phyloP scores from a whole-genome alignment of 2,113 vertebrate genomes.

The Benitochromis conjunctus region DNA sequence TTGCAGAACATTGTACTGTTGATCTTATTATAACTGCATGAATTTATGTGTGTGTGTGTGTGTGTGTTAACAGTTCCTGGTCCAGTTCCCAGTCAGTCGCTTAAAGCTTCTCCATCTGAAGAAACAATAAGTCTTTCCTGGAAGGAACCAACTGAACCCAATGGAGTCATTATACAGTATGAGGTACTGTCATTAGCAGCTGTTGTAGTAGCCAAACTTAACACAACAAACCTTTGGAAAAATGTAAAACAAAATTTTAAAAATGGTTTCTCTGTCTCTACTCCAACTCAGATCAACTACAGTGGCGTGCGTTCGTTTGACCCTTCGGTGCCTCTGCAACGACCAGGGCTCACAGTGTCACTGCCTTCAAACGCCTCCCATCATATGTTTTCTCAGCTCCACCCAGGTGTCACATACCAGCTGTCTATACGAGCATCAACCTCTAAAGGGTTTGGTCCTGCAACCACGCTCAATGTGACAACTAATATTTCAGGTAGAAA shows the following conservation, averaged over 20 bases:
- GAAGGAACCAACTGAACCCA: conserved; percentile 95
- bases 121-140: conserved; percentile 94
- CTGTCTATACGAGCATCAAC: conserved; percentile 93
- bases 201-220: not conserved
- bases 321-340: conserved; percentile 88
- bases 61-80: conserved; percentile 82
- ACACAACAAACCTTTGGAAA: not conserved
- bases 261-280: not conserved
- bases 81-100: conserved; percentile 85
- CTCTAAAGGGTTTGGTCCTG: conserved; percentile 90
- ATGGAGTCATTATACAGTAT: conserved; percentile 95
- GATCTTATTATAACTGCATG: not conserved
- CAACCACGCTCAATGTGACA: conserved; percentile 88
- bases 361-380: conserved; percentile 90
- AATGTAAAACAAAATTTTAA: not conserved
- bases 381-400: conserved; percentile 88
- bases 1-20: not conserved
- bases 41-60: conserved; percentile 13
- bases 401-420: conserved; percentile 95
- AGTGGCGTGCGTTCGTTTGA: conserved; percentile 90
- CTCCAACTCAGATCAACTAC: conserved; percentile 85
- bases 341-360: conserved; percentile 84
- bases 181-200: conserved; percentile 78
- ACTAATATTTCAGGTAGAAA: conserved; percentile 94
- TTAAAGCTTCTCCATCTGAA: conserved; percentile 94